Percentiles rank a stretch among this genome's conserved stretches.
Conservation (phyloP, 2,113 vertebrate species). For the Nothoprocta pentlandii region DNA sequence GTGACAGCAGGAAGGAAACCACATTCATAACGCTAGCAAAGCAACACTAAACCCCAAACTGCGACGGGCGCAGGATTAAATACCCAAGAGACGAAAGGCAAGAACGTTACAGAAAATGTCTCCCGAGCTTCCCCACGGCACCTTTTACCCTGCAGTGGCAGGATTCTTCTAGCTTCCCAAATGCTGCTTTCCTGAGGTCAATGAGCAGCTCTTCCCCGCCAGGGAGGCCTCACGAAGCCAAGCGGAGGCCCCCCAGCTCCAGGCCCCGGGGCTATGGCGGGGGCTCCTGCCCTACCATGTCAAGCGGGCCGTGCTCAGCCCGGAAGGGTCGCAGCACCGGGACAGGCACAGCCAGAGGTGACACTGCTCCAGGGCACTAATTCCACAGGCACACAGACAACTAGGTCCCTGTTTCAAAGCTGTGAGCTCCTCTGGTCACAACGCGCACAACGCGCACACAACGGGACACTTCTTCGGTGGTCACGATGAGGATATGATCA, state of each 20-base stretch:
- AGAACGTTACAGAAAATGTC: neutral
- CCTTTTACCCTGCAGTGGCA: neutral
- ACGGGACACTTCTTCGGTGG: neutral
- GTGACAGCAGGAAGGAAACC: neutral
- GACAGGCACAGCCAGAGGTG: neutral
- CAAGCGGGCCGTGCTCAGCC: neutral
- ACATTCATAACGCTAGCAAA: neutral
- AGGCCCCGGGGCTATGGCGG: neutral
- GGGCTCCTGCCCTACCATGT: neutral
- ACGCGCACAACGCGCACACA: neutral
- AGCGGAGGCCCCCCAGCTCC: neutral
- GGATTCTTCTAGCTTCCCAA: neutral
- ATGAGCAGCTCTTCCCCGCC: neutral
- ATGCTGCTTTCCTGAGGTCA: neutral
- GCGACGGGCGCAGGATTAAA: neutral
- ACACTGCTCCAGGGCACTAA: neutral
- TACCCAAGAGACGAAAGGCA: neutral
- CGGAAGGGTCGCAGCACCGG: neutral
- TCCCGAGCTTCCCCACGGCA: neutral
- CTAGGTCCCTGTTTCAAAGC: neutral
- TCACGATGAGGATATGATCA: neutral
- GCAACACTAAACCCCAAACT: neutral
- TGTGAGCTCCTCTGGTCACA: neutral
- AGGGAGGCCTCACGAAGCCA: neutral
- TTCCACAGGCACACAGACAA: neutral